Evolutionary conservation across 2,113 vertebrate genomes (phyloP).

Genomic region (Passer montanus): DNA sequence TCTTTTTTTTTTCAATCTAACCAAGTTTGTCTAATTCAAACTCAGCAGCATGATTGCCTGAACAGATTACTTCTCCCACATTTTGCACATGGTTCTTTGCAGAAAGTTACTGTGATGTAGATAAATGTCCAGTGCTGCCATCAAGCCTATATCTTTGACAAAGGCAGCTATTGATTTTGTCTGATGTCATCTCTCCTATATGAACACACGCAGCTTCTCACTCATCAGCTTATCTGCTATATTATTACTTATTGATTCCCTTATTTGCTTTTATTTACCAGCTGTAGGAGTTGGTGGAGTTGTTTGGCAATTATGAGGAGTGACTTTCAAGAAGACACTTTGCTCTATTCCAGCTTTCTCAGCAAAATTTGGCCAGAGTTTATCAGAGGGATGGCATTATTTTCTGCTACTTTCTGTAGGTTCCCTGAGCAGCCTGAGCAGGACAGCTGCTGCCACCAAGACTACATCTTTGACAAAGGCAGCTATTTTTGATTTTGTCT

Average conservation of each 20-base stretch:
- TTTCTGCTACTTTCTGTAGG: neutral
- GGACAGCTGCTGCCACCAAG: neutral
- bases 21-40: neutral
- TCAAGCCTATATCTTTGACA: slow-evolving; percentile 4
- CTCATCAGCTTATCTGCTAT: neutral
- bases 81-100: neutral
- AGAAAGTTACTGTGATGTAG: neutral
- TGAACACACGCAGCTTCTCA: neutral
- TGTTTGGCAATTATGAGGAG: neutral
- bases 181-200: slow-evolving; percentile 1
- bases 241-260: slow-evolving; percentile 43
- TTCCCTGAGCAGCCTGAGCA: neutral
- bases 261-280: slow-evolving; percentile 31
- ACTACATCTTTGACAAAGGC: slow-evolving; percentile 17
- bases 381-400: neutral
- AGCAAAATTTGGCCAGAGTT: neutral
- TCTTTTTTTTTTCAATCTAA: neutral
- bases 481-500: slow-evolving; percentile 54
- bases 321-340: neutral
- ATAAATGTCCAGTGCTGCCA: neutral
- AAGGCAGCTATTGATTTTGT: slow-evolving; percentile 49
- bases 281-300: neutral
- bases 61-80: neutral
- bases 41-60: neutral
- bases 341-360: neutral